Base-by-base conservation (phyloP, 2,797 vertebrate genomes). In the Stomatorhinus walkeri region DNA sequence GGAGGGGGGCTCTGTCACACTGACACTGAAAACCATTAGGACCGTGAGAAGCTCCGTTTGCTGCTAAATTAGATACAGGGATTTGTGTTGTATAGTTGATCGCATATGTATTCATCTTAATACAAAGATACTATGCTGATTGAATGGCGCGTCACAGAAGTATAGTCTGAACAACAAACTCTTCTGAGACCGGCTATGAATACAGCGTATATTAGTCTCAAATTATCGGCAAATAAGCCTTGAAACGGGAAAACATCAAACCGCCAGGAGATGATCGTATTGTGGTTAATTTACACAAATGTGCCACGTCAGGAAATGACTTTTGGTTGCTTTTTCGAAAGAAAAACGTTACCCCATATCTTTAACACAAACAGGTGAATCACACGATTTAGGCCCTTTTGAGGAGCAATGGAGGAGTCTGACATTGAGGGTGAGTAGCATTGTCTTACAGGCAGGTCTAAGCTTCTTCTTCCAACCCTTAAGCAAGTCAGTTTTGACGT, bases 361-460 rank as follows among this genome's bases (percentile, higher is more conserved):
- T 79, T 79, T 79, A 81, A 46, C 76, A 81, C 19, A 14, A 79
- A n/a, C 76, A 46, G 76, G 76, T 81, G 16, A 81, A 81, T 81
- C 19, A 46, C 2, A 79, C 19, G 76, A 46, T 51, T 51, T 46
- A 19, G n/a, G 46, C 40, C 43, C 81, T 85, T 49, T 51, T 85
- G n/a, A 90, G 93, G 90, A 91, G 91, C 89, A 89, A 96, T 96
- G 93, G 95, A 96, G 1, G 93, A 94, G 85, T 93, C 93, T 0
- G 95, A 96, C 89, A 92, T 96, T 43, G 96, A 96, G 92, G 95
- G 96, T 96, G 90, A 95, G 96, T 92, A 89, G 28, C 6, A 8
- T 85, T 28, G 4, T 52, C 10, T 36, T 85, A 56, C 22, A 2
- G 7, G 6, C 28, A 36, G 61, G 61, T 28, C 61, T 12, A 24